Base-by-base conservation (phyloP, 2,888 invertebrate species). In the Sabellastarte sp. region DNA sequence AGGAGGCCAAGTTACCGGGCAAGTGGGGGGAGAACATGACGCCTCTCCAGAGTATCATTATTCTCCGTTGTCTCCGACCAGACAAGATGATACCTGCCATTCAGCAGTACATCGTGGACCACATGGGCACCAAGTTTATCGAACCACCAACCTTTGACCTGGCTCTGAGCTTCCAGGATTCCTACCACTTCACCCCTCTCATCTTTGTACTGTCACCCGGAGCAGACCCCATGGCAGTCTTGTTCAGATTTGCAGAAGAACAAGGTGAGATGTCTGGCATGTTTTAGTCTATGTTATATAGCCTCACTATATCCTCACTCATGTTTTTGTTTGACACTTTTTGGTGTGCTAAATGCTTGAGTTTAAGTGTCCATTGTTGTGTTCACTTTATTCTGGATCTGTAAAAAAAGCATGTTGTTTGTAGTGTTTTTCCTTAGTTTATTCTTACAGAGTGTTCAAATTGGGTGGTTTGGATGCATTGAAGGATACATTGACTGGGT, bases 21-120 rank as follows among this genome's bases (percentile, higher is more conserved):
- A 92, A 93, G 0, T 91, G 89, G 78, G 80, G 89, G 2, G 70
- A 72, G 15, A 76, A 87, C 0, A 80, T 89, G 10, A 77, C 74
- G 20, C 88, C 89, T 28, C 86, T 95, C 69, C 86, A 88, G 51
- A 87, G 88, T 73, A 87, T 96, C 60, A 89, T 93, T 50, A 73
- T 83, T 1, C 72, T 83, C 5, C 63, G 81, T 24, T 80, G 80
- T 72, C 74, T 83, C 2, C 65, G 82, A 28, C 80, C 82, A 32
- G 82, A 83, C 63, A 83, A 82, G 81, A 80, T 83, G 76, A 73
- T 83, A 24, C 81, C 81, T 52, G 82, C 83, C 0, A 74, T 81
- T 26, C 77, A 84, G 73, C 73, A 65, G 29, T 83, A 79, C 69
- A 82, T 83, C 52, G 73, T 74, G 10, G 76, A 79, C n/a, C 67